Evolutionary conservation across 2,888 invertebrate species (phyloP).

Genomic region (Zhuqinia jingwanae): DNA sequence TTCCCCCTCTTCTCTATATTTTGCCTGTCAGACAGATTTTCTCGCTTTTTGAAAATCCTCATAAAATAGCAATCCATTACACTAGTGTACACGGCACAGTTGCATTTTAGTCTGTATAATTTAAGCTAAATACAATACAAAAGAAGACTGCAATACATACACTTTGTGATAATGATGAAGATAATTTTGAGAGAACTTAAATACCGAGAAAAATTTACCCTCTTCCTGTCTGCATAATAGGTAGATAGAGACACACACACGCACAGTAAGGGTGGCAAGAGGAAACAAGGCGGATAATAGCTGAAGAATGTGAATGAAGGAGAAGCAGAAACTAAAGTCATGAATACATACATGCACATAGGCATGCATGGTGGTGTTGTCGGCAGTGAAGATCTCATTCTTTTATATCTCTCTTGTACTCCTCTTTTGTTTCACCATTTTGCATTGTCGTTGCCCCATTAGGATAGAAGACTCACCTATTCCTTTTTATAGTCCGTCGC

Average conservation of each 20-base stretch:
- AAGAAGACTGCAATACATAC: background rate
- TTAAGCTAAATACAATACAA: no score
- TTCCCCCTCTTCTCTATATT: background rate
- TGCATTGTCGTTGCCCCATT: background rate
- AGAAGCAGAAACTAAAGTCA: background rate
- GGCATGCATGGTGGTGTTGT: background rate
- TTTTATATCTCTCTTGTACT: background rate
- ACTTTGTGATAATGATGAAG: background rate
- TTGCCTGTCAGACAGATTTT: constrained; percentile 17
- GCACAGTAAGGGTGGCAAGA: constrained; percentile 26
- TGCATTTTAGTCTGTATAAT: constrained; percentile 8
- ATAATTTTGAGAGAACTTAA: constrained; percentile 14
- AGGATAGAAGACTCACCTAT: background rate
- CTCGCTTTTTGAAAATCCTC: constrained; percentile 10
- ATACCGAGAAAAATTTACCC: background rate
- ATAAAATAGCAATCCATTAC: constrained; percentile 41
- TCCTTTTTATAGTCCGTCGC: background rate
- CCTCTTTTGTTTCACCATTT: constrained; percentile 35
- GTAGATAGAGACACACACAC: background rate
- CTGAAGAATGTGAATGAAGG: background rate
- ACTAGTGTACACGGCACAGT: background rate
- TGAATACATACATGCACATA: background rate
- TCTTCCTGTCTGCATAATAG: no score
- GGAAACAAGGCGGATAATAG: constrained; percentile 19
- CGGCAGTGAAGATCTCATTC: background rate